Percentiles rank a stretch among this genome's conserved stretches.
These are phyloP conservation scores for Oophaga sylvatica DNA, from an alignment of 2,797 vertebrate genomes.

Conservation along the genomic window DNA sequence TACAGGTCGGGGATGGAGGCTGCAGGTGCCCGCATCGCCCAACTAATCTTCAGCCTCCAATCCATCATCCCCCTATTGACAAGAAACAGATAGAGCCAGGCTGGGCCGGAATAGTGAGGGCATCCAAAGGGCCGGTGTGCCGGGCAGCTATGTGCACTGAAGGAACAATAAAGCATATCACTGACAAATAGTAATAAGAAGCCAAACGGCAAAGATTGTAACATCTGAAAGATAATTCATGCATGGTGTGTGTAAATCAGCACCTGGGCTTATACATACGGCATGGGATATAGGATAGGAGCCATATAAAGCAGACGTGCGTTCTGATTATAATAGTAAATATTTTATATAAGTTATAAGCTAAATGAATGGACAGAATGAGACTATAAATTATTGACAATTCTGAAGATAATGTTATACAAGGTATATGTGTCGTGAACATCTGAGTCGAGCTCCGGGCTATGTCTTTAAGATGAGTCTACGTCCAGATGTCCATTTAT, in stretches of 20 bases:
- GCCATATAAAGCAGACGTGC: neutral
- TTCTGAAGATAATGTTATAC: neutral
- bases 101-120: conserved; percentile 7
- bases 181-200: neutral
- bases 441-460: no score
- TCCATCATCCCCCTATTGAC: conserved; percentile 60
- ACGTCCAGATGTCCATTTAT: conserved; percentile 14
- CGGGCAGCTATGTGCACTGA: neutral
- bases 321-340: neutral
- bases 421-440: conserved; percentile 13
- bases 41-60: conserved; percentile 94
- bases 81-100: conserved; percentile 59
- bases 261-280: neutral
- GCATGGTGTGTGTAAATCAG: neutral
- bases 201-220: neutral
- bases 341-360: neutral
- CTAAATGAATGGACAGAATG: neutral
- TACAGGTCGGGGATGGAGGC: conserved; percentile 90
- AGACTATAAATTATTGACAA: neutral
- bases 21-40: conserved; percentile 85
- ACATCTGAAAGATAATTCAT: neutral
- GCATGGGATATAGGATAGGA: neutral
- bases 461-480: neutral
- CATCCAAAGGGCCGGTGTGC: neutral
- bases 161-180: neutral